Evolutionary conservation across 2,888 invertebrate species (phyloP).

Genomic region (Helleia helle): DNA sequence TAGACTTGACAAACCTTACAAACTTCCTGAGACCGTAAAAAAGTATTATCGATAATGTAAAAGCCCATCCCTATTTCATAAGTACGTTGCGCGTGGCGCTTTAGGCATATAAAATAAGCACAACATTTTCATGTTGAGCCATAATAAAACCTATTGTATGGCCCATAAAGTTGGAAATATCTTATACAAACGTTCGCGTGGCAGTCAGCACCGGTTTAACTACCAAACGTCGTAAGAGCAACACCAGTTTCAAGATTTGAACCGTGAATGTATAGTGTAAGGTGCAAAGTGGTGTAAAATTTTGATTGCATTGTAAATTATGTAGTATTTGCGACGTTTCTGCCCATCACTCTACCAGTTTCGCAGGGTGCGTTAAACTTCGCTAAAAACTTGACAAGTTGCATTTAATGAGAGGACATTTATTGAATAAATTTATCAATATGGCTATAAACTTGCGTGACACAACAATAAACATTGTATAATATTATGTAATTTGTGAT

Average conservation of each 20-base stretch:
- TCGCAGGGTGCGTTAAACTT: slow-evolving; percentile 36
- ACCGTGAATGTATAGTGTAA: not conserved
- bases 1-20: too few species aligned
- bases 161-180: slow-evolving; percentile 8
- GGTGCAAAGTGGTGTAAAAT: slow-evolving; percentile 9
- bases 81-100: slow-evolving; percentile 24
- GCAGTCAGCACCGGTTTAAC: not conserved
- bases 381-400: slow-evolving; percentile 18
- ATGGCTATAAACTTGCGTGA: not conserved
- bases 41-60: too few species aligned
- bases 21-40: too few species aligned
- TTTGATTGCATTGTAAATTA: slow-evolving; percentile 27
- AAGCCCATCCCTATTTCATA: too few species aligned
- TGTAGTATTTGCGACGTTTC: slow-evolving; percentile 31
- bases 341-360: slow-evolving; percentile 36
- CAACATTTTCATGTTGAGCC: not conserved
- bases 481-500: not conserved
- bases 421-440: slow-evolving; percentile 7
- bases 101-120: slow-evolving; percentile 13
- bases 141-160: slow-evolving; percentile 12
- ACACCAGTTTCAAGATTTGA: not conserved
- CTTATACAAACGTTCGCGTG: slow-evolving; percentile 2
- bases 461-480: not conserved
- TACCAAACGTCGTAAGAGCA: not conserved
- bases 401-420: slow-evolving; percentile 1